Evolutionary conservation across 2,888 invertebrate species (phyloP).

Genomic region (Drosophila quasianomalipes): DNA sequence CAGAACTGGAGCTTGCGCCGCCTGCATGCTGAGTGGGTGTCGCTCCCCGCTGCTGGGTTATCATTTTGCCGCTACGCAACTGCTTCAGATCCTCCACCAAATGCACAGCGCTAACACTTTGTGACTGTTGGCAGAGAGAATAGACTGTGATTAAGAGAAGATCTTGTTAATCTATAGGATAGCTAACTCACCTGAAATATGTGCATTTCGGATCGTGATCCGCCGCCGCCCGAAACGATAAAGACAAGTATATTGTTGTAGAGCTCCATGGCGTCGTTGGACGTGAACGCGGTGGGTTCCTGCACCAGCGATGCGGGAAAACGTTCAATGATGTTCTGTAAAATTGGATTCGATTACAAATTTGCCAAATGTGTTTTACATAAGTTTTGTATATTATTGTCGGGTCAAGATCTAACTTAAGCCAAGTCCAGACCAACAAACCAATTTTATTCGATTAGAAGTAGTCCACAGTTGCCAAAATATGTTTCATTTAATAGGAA

Average conservation of each 20-base stretch:
- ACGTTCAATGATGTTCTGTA: slow-evolving; percentile 97
- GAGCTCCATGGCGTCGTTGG: slow-evolving; percentile 97
- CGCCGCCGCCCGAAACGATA: slow-evolving; percentile 92
- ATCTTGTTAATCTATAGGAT: background rate
- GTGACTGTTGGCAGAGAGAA: slow-evolving; percentile 87
- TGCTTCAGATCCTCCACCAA: slow-evolving; percentile 93
- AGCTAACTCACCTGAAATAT: slow-evolving; percentile 91
- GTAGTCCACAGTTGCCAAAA: too few species aligned
- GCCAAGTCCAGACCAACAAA: too few species aligned
- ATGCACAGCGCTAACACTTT: slow-evolving; percentile 92
- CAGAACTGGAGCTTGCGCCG: slow-evolving; percentile 59
- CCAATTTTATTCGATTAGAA: background rate
- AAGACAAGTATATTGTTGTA: slow-evolving; percentile 99
- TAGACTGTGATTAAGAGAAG: background rate
- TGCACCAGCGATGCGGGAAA: slow-evolving; percentile 97
- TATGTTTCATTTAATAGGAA: too few species aligned
- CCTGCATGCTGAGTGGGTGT: slow-evolving; percentile 69
- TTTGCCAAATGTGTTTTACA: background rate
- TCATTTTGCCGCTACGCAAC: slow-evolving; percentile 88
- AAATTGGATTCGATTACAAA: slow-evolving; percentile 40
- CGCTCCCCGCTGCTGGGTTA: slow-evolving; percentile 86
- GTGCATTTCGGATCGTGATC: slow-evolving; percentile 96
- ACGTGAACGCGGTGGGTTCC: slow-evolving; percentile 98
- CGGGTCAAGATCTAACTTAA: too few species aligned
- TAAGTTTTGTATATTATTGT: too few species aligned